Evolutionary conservation across 2,888 invertebrate genomes (phyloP), one percentile per base, ranked within the genome.

Genomic region (Spilosoma lubricipeda): DNA sequence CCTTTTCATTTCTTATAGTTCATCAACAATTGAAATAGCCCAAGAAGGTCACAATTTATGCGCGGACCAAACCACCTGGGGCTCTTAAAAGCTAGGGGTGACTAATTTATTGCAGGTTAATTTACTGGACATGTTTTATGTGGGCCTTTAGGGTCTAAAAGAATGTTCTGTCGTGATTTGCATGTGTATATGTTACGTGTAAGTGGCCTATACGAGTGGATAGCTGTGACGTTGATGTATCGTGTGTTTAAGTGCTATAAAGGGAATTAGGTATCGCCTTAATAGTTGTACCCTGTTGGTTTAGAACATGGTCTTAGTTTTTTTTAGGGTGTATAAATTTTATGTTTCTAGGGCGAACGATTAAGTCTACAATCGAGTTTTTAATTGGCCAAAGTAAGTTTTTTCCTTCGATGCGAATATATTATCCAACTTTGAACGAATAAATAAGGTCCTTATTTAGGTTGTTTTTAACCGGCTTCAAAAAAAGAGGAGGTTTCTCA

Each of bases 101-200:
- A 88, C 89, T 92, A 92, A 93, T 92, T 91, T 92, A 93, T 91
- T 84, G 90, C 86, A 88, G 85, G 90, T 92, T 93, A 93, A 93
- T 93, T 93, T 90, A 90, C 90, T 85, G 87, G 80, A 85, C 86
- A 87, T 91, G 88, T 89, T 90, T 91, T 90, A 91, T 89, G 86
- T 82, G 80, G 84, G 81, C 83, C 89, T 81, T 83, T 77, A 72
- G 81, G 80, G 88, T 82, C 88, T 85, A 85, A 91, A 94, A 93
- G 93, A 93, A 93, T 92, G 92, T 90, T 88, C 87, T 84, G 87
- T 85, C 87, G 90, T 91, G 93, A 94, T 94, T 94, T 94, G 93
- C 94, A 94, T 94, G 92, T 91, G 88, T 87, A 87, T 85, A 74
- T 82, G 80, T 88, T 85, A 74, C 81, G 79, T 89, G 78, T 78